These are phyloP conservation scores for Halichoerus grypus DNA, from an alignment of 2,113 vertebrate species.

Conservation along the genomic window DNA sequence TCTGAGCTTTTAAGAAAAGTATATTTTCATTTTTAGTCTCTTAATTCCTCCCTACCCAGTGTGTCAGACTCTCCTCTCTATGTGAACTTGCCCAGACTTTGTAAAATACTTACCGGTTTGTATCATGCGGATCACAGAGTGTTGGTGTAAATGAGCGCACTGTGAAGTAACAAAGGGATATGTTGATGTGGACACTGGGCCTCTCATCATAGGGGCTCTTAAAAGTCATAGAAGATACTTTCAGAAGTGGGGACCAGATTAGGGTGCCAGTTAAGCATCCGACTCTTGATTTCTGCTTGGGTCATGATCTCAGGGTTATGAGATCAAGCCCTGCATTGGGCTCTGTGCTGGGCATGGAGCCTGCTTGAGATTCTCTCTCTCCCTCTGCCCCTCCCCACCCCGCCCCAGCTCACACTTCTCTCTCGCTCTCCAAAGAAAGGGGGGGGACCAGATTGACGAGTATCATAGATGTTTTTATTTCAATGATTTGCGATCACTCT, in stretches of 20 bases:
- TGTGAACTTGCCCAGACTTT: not conserved
- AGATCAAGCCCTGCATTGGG: not conserved
- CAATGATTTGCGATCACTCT: not conserved
- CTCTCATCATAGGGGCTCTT: not conserved
- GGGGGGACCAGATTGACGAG: not conserved
- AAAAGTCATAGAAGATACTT: not conserved
- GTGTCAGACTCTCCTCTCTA: not conserved
- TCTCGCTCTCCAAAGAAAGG: not conserved
- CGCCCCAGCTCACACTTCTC: too few species aligned
- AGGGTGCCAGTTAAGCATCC: not conserved
- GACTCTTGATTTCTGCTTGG: not conserved
- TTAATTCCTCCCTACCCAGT: not conserved
- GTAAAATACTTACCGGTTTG: not conserved
- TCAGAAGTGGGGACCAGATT: not conserved
- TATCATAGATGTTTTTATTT: slow-evolving; percentile 3
- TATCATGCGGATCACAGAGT: not conserved
- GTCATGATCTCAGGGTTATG: not conserved
- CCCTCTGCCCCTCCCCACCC: not conserved
- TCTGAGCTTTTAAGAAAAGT: not conserved
- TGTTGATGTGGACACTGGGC: not conserved
- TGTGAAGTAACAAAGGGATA: not conserved
- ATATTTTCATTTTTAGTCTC: not conserved
- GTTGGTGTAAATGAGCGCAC: not conserved
- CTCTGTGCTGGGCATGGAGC: not conserved
- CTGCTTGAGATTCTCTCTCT: not conserved